Percentiles rank a stretch among this genome's conserved stretches.
Conservation (phyloP, 2,888 invertebrate genomes). For the Oscheius sp. region DNA sequence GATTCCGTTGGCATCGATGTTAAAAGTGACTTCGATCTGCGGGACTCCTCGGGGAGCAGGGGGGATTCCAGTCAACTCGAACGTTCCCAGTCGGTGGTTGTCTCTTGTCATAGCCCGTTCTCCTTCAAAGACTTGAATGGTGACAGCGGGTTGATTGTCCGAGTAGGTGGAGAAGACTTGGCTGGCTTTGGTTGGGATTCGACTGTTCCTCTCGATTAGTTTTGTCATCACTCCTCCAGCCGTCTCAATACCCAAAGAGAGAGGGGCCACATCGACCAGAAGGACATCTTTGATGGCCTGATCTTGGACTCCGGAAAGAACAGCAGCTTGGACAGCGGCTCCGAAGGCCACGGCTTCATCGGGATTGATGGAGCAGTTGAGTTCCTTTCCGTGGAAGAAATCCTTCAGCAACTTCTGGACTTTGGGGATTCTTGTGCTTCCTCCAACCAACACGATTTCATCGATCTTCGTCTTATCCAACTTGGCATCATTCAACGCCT, state of each 20-base stretch:
- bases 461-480: constrained; percentile 81
- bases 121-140: constrained; percentile 81
- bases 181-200: constrained; percentile 71
- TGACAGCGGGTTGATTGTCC: constrained; percentile 89
- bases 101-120: constrained; percentile 73
- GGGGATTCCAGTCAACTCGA: constrained; percentile 72
- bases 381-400: constrained; percentile 87
- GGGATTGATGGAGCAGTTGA: constrained; percentile 92
- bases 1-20: constrained; percentile 71
- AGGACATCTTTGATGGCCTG: constrained; percentile 71
- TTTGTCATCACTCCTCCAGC: constrained; percentile 93
- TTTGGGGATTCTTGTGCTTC: constrained; percentile 96
- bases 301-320: constrained; percentile 47
- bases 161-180: constrained; percentile 84
- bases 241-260: constrained; percentile 88
- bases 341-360: constrained; percentile 97
- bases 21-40: constrained; percentile 75
- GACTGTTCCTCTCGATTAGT: constrained; percentile 79
- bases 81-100: constrained; percentile 71
- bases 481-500: constrained; percentile 92
- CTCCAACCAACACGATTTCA: constrained; percentile 79
- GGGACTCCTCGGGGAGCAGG: constrained; percentile 71
- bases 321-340: constrained; percentile 73
- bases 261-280: constrained; percentile 88
- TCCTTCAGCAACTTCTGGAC: constrained; percentile 90